These are phyloP conservation scores for Acanthurus tractus DNA, from an alignment of 2,797 vertebrate species.

Conservation along the genomic window DNA sequence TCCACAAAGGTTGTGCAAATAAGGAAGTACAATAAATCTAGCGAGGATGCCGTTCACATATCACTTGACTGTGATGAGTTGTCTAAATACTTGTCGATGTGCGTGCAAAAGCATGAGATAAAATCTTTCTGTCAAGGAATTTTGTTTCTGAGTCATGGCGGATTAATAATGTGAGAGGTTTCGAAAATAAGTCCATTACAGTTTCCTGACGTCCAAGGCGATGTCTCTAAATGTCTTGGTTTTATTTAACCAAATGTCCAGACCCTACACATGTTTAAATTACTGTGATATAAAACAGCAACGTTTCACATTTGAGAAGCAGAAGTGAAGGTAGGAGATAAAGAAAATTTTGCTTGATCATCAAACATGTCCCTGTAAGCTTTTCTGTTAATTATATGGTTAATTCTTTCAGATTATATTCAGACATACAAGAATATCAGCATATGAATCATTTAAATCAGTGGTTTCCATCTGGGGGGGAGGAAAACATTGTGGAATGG, in stretches of 20 bases:
- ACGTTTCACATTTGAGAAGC: not conserved
- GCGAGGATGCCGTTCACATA: not conserved
- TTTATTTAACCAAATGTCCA: not conserved
- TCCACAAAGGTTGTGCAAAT: not conserved
- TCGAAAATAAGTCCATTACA: too few relatives aligned
- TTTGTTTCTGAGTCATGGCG: not conserved
- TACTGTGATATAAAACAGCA: not conserved
- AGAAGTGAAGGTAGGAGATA: not conserved
- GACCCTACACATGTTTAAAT: not conserved
- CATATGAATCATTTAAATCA: not conserved
- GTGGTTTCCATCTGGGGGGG: not conserved
- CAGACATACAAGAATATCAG: not conserved
- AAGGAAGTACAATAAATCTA: not conserved
- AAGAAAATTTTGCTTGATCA: not conserved
- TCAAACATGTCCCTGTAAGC: not conserved
- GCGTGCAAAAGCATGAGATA: not conserved
- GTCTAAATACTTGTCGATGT: not conserved
- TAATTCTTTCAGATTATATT: too few relatives aligned
- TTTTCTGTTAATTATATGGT: too few relatives aligned
- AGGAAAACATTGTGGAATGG: not conserved
- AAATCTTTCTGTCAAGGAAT: not conserved
- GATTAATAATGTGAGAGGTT: not conserved
- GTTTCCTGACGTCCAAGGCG: too few relatives aligned
- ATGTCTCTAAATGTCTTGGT: not conserved
- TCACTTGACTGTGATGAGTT: not conserved